Conservation (phyloP, 2,888 invertebrate species). For the Alviniconcha strummeri region DNA sequence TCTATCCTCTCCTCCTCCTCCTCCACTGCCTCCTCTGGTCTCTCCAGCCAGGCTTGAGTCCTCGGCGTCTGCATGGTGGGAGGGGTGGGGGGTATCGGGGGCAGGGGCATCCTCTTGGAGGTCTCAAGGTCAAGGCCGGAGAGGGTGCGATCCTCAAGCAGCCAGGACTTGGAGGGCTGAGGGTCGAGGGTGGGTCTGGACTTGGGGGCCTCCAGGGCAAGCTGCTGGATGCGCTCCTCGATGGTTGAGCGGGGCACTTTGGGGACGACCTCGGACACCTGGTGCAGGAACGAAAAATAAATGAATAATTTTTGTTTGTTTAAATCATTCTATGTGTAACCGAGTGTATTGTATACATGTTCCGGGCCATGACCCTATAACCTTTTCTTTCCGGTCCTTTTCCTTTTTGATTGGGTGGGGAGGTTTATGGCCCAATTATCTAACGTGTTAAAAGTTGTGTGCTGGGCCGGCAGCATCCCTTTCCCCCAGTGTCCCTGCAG, state of each 20-base stretch:
- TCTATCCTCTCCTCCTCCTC: neutral
- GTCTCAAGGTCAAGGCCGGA: slow-evolving; percentile 25
- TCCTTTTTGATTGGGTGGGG: too few species aligned
- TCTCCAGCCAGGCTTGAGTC: neutral
- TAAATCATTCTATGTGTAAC: too few species aligned
- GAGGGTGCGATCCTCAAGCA: slow-evolving; percentile 23
- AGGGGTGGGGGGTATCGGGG: slow-evolving; percentile 43
- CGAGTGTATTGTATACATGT: too few species aligned
- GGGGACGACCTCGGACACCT: slow-evolving; percentile 63
- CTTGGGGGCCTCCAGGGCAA: slow-evolving; percentile 61
- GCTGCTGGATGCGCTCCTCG: slow-evolving; percentile 63
- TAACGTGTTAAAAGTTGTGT: too few species aligned
- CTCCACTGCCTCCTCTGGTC: neutral
- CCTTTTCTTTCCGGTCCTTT: too few species aligned
- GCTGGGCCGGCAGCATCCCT: too few species aligned
- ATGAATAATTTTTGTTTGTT: too few species aligned
- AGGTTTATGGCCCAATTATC: too few species aligned
- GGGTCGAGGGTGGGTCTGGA: slow-evolving; percentile 47
- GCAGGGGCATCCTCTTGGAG: slow-evolving; percentile 40
- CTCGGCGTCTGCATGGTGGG: neutral
- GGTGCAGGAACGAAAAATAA: neutral
- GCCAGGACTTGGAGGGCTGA: slow-evolving; percentile 17
- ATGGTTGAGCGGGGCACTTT: slow-evolving; percentile 67
- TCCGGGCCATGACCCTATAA: too few species aligned
- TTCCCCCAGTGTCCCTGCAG: too few species aligned